Conservation (phyloP, 2,888 invertebrate genomes). For the Leptinotarsa tumamoca region DNA sequence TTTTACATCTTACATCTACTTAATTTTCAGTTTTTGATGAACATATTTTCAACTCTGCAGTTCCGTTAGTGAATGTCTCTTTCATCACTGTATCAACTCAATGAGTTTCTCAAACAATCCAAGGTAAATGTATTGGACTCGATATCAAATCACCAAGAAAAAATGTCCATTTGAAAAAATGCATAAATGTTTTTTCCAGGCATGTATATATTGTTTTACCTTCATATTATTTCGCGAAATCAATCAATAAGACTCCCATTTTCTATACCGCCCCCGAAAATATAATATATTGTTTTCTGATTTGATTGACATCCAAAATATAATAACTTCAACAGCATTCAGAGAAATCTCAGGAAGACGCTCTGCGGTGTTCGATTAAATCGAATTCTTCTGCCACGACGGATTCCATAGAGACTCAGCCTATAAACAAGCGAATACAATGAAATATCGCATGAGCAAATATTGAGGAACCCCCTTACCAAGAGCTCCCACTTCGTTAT, state of each 20-base stretch:
- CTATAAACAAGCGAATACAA: conserved; percentile 22
- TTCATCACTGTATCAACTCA: no score
- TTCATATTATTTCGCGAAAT: background rate
- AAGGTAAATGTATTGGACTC: no score
- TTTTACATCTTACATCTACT: no score
- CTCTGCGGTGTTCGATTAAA: background rate
- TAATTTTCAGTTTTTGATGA: no score
- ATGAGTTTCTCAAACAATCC: no score
- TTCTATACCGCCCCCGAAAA: background rate
- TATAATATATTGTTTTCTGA: background rate
- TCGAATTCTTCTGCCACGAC: conserved; percentile 7
- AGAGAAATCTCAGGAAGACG: background rate
- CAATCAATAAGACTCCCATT: background rate
- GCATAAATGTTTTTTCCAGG: no score
- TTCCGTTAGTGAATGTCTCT: no score
- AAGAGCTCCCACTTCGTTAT: conserved; percentile 22
- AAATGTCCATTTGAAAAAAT: no score
- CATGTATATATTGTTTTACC: background rate
- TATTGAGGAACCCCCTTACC: conserved; percentile 3
- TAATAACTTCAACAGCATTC: background rate
- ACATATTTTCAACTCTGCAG: no score
- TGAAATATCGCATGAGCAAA: conserved; percentile 29
- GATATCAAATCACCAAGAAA: no score
- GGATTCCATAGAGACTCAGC: background rate
- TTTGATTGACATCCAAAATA: conserved; percentile 1